phyloP scores from a whole-genome alignment of 2,797 vertebrate genomes.

The Halcyon chelicuti region DNA sequence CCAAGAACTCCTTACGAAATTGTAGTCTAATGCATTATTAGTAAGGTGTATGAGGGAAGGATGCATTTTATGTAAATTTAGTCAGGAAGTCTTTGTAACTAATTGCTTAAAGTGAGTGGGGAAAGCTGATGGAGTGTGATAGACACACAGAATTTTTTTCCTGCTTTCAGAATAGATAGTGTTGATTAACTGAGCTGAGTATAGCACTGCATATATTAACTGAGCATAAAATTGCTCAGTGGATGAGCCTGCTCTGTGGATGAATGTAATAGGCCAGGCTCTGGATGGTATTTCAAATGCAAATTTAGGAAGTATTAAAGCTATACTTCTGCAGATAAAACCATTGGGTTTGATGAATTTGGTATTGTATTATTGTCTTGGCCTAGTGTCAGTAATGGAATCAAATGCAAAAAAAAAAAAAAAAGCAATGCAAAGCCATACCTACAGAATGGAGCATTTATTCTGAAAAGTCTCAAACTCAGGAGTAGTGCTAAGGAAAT shows the following conservation, averaged over 20 bases:
- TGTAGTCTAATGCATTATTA: neutral
- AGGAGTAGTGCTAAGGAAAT: neutral
- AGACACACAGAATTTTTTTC: neutral
- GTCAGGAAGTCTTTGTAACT: conserved; percentile 29
- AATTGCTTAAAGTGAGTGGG: conserved; percentile 31
- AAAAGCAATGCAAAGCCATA: neutral
- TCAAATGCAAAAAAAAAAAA: neutral
- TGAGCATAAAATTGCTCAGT: neutral
- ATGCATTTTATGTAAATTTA: conserved; percentile 45
- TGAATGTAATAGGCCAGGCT: neutral
- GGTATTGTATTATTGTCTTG: neutral
- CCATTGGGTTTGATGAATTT: neutral
- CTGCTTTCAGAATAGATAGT: neutral
- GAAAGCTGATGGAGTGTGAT: conserved; percentile 46
- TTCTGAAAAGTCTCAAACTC: neutral
- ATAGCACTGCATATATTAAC: conserved; percentile 42
- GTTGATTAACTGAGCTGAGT: conserved; percentile 39
- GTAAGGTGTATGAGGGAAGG: neutral
- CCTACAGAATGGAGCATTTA: neutral
- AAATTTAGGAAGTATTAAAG: neutral
- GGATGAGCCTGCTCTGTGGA: neutral
- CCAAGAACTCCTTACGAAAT: neutral
- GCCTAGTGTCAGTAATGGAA: neutral
- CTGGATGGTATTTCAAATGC: neutral
- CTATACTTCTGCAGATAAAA: neutral